A percentile compares a stretch with the other conserved stretches of the same genome.
Evolutionary conservation across 2,113 vertebrate genomes (phyloP).

Genomic region (Calonectris borealis): DNA sequence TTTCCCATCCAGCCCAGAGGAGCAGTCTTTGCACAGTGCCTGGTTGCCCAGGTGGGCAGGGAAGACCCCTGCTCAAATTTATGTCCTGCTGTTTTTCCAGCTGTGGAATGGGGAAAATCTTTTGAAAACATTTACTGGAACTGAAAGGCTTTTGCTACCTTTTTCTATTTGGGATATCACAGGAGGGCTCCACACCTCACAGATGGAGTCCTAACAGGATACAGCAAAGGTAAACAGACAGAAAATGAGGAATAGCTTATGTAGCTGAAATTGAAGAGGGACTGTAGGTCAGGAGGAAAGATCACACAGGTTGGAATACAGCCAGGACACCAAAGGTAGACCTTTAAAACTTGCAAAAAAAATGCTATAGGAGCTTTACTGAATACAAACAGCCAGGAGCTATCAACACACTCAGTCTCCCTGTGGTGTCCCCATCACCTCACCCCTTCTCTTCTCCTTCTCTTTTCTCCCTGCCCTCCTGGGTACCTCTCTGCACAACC

Average conservation of each 20-base stretch:
- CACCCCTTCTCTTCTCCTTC: background rate
- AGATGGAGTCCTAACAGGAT: constrained; percentile 19
- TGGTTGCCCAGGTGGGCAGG: background rate
- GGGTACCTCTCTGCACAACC: background rate
- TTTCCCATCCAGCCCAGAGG: background rate
- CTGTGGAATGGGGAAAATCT: background rate
- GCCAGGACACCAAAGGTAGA: background rate
- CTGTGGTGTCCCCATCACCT: no score
- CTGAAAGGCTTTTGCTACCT: background rate
- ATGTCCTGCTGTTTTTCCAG: background rate
- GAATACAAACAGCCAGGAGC: background rate
- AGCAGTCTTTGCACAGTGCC: background rate
- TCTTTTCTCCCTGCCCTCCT: background rate
- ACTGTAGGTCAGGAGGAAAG: background rate
- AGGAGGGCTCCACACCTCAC: background rate
- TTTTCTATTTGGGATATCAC: background rate
- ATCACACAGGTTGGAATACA: background rate
- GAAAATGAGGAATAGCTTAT: constrained; percentile 18
- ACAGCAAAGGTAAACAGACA: constrained; percentile 24
- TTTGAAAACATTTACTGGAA: background rate
- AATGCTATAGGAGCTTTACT: background rate
- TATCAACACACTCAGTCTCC: background rate
- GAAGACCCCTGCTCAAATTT: background rate
- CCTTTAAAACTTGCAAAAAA: background rate
- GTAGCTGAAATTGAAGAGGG: background rate